Evolutionary conservation across 2,888 invertebrate genomes (phyloP), one percentile per base, ranked within the genome.

Genomic region (Gymnocheta viridis): DNA sequence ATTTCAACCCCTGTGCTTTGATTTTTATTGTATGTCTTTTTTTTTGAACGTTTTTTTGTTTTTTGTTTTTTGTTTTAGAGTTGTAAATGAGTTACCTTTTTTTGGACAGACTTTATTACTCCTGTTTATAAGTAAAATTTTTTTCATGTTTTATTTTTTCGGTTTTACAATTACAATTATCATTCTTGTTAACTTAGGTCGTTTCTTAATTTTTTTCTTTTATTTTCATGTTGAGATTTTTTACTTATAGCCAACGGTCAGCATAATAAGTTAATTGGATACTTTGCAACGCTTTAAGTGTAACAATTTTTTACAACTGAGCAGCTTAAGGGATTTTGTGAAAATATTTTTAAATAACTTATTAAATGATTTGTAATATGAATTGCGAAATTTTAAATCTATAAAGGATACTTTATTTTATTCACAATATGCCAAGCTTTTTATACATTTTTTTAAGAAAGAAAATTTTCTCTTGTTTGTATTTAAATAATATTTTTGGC

Each of bases 151-250:
- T 76, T 22, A 12, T n/a, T 29, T 49, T 19, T 67, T 58, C 17
- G 54, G 19, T 69, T 73, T 70, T 72, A 67, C 80, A 80, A 80
- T 76, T 70, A 82, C 77, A 82, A 84, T 82, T 78, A 81, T 69
- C 67, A 82, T 66, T 82, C 81, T 81, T 82, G 77, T 85, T 80
- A 78, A 67, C 70, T 80, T 81, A 80, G 72, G 72, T 81, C 81
- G 81, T 58, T 78, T 58, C 62, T 72, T 54, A 60, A 44, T 38
- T 86, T 78, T 73, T 54, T 76, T 74, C 76, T 82, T 82, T 84
- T 67, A 47, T 73, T 51, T 56, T 78, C 78, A 58, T 54, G 44
- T 58, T 10, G 17, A 58, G 10, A 67, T 44, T 56, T n/a, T 83
- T 85, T 29, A n/a, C 41, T 64, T 76, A 54, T 44, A 44, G 54